Evolutionary conservation across 2,113 vertebrate genomes (phyloP).

Genomic region (Megaceryle torquata): DNA sequence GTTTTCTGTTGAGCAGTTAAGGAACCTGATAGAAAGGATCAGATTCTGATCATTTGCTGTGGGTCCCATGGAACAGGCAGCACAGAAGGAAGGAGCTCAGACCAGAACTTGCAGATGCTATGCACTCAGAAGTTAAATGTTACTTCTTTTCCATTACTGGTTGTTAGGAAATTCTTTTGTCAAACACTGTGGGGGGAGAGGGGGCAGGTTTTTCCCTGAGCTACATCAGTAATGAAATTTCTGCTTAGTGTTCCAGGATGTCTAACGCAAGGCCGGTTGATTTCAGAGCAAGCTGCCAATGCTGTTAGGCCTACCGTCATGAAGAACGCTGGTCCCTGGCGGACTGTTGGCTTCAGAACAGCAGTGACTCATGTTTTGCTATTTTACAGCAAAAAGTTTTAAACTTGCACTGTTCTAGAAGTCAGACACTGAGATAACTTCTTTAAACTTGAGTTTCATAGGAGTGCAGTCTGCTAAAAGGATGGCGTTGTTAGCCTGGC

Average conservation of each 20-base stretch:
- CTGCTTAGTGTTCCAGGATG: conserved; percentile 11
- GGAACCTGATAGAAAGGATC: not conserved
- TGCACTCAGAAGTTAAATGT: not conserved
- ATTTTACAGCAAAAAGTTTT: not conserved
- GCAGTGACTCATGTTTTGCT: conserved; percentile 47
- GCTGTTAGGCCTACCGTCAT: not conserved
- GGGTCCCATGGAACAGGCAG: not conserved
- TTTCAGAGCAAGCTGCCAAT: conserved; percentile 20
- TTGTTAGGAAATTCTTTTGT: conserved; percentile 32
- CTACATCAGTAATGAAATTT: not conserved
- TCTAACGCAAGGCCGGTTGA: not conserved
- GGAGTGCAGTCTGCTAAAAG: not conserved
- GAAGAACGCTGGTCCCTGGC: not conserved
- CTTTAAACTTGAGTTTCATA: not conserved
- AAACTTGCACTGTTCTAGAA: not conserved
- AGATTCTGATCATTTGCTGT: not conserved
- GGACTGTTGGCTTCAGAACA: conserved; percentile 21
- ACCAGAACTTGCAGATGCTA: not conserved
- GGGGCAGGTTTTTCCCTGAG: conserved; percentile 4
- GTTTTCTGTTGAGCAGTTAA: not conserved
- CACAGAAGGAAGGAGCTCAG: not conserved
- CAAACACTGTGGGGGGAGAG: not conserved
- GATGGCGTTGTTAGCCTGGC: not conserved
- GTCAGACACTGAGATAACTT: not conserved
- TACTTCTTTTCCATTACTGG: conserved; percentile 35